These are phyloP conservation scores for Philhelius pedissequus DNA, from an alignment of 2,888 invertebrate genomes.

Conservation along the genomic window DNA sequence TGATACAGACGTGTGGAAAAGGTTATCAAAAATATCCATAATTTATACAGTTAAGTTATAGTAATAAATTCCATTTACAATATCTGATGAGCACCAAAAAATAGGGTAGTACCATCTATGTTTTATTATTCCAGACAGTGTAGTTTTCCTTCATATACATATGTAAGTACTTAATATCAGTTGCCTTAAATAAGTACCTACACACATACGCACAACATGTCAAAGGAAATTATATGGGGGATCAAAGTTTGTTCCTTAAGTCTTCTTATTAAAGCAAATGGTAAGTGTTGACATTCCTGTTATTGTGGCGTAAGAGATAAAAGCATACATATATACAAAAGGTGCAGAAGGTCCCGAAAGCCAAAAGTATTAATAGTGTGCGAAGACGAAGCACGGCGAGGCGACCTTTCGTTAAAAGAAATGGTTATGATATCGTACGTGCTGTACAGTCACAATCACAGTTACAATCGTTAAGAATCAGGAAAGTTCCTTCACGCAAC, in stretches of 20 bases:
- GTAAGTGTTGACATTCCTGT: conserved; percentile 32
- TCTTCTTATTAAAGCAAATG: conserved; percentile 8
- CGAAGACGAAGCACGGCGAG: too few relatives aligned
- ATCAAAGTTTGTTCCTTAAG: conserved; percentile 12
- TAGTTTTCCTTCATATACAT: not conserved
- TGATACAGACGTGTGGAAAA: too few relatives aligned
- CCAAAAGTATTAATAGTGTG: conserved; percentile 14
- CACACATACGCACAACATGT: not conserved
- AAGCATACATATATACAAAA: not conserved
- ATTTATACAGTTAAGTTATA: too few relatives aligned
- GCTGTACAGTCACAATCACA: too few relatives aligned
- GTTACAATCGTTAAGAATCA: too few relatives aligned
- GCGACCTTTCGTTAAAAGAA: not conserved
- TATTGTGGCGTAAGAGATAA: conserved; percentile 26
- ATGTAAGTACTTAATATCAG: too few relatives aligned
- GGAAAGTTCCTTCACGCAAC: not conserved
- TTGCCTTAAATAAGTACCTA: not conserved
- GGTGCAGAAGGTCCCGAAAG: not conserved
- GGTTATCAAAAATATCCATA: too few relatives aligned
- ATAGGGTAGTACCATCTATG: not conserved
- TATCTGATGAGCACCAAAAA: not conserved
- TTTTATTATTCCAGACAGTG: not conserved
- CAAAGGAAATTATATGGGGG: not conserved
- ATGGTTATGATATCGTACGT: not conserved
- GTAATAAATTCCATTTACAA: too few relatives aligned